Conservation (phyloP, 2,113 vertebrate species). For the Lagenorhynchus albirostris region DNA sequence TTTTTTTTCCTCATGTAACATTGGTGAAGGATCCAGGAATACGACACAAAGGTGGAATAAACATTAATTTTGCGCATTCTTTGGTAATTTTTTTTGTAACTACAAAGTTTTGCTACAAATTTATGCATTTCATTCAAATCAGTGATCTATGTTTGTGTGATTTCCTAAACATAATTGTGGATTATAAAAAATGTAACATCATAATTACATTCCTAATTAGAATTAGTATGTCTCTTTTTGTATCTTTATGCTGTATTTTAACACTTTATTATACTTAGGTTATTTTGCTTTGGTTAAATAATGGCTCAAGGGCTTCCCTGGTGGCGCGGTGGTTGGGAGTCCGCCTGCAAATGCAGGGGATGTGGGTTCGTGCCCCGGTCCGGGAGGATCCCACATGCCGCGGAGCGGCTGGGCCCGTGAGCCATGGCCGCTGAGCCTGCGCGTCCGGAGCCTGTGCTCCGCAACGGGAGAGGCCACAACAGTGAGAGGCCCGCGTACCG, state of each 20-base stretch:
- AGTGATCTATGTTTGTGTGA: constrained; percentile 86
- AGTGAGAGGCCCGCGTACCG: too few species aligned
- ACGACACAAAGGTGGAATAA: constrained; percentile 89
- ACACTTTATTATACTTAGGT: constrained; percentile 88
- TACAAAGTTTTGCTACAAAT: constrained; percentile 88
- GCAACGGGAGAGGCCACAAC: too few species aligned
- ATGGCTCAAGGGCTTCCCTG: constrained; percentile 29
- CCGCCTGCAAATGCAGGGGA: too few species aligned
- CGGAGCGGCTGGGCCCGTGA: too few species aligned
- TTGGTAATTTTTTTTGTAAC: constrained; percentile 89
- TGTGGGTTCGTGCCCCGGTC: too few species aligned
- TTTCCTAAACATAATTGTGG: constrained; percentile 87
- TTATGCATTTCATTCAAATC: constrained; percentile 92
- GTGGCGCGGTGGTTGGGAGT: too few species aligned
- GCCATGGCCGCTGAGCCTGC: too few species aligned
- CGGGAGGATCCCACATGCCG: too few species aligned
- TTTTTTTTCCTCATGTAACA: constrained; percentile 79
- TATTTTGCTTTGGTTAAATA: constrained; percentile 90
- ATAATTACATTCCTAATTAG: constrained; percentile 91
- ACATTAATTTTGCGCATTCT: constrained; percentile 92
- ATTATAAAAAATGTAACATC: constrained; percentile 85
- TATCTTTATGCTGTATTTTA: constrained; percentile 89
- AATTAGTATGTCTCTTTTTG: constrained; percentile 87
- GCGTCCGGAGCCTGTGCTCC: too few species aligned
- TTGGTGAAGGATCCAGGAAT: constrained; percentile 88